phyloP scores from a whole-genome alignment of 2,797 vertebrate species.

The Oreonectes daqikongensis region DNA sequence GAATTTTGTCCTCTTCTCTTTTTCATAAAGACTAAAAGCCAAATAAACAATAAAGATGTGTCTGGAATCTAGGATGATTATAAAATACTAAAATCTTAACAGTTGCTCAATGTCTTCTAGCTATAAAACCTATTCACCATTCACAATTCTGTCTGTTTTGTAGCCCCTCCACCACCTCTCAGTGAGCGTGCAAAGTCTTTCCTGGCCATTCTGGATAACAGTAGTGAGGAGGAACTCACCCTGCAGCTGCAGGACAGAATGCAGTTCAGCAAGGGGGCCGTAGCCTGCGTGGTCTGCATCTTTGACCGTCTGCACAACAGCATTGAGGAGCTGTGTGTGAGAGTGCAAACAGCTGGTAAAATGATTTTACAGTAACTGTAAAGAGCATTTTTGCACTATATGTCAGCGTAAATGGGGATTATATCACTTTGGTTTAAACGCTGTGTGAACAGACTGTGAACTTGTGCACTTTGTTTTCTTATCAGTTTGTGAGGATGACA shows the following conservation, averaged over 20 bases:
- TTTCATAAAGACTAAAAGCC: no score
- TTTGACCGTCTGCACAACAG: constrained; percentile 84
- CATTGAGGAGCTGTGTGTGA: constrained; percentile 82
- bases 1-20: no score
- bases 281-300: constrained; percentile 83
- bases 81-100: no score
- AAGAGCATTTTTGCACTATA: not conserved
- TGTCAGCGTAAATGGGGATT: no score
- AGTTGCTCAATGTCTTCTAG: not conserved
- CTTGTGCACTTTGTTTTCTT: constrained; percentile 13
- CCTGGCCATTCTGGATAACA: constrained; percentile 83
- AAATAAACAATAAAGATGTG: no score
- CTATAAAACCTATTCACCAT: not conserved
- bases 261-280: constrained; percentile 89
- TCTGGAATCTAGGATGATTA: no score
- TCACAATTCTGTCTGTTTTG: constrained; percentile 46
- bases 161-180: constrained; percentile 65
- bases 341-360: constrained; percentile 78
- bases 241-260: constrained; percentile 89
- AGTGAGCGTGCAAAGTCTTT: constrained; percentile 85
- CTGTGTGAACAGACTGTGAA: not conserved
- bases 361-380: not conserved
- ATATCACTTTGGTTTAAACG: not conserved
- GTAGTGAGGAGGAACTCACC: constrained; percentile 87
- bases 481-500: constrained; percentile 77